Evolutionary conservation across 2,113 vertebrate species (phyloP).

Genomic region (Coracopsis vasa): DNA sequence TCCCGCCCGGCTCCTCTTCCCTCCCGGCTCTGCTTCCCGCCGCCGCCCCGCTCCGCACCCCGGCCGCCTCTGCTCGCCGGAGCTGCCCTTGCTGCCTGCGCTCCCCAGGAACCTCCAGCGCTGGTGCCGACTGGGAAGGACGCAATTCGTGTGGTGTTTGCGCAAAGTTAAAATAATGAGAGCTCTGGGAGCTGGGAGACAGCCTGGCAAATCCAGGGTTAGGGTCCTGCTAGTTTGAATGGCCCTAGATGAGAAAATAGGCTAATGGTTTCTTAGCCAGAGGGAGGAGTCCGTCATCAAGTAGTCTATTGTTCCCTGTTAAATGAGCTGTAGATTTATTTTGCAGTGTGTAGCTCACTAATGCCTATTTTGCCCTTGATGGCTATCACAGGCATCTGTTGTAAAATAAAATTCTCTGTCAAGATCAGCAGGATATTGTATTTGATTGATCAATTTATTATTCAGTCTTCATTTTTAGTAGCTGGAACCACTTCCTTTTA

Average conservation of each 20-base stretch:
- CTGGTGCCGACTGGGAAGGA: neutral
- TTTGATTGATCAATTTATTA: neutral
- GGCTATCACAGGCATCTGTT: neutral
- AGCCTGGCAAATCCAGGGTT: neutral
- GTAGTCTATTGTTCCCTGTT: slow-evolving; percentile 37
- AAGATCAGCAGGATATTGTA: neutral
- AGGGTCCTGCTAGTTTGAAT: neutral
- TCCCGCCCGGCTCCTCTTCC: neutral
- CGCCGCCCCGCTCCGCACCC: neutral
- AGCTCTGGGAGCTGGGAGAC: neutral
- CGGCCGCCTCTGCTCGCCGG: neutral
- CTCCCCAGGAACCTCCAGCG: neutral
- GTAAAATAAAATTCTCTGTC: neutral
- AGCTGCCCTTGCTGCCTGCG: neutral
- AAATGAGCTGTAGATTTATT: slow-evolving; percentile 39
- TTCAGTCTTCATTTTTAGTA: neutral
- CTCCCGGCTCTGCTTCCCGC: neutral
- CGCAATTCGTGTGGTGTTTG: neutral
- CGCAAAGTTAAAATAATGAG: neutral
- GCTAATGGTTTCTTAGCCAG: slow-evolving; percentile 50
- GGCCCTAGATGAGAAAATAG: neutral
- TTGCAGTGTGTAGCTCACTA: neutral
- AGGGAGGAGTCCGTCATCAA: slow-evolving; percentile 39
- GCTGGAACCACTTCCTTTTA: slow-evolving; percentile 4
- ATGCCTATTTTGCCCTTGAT: neutral